Evolutionary conservation across 2,888 invertebrate species (phyloP).

Genomic region (Oasisia sp.): DNA sequence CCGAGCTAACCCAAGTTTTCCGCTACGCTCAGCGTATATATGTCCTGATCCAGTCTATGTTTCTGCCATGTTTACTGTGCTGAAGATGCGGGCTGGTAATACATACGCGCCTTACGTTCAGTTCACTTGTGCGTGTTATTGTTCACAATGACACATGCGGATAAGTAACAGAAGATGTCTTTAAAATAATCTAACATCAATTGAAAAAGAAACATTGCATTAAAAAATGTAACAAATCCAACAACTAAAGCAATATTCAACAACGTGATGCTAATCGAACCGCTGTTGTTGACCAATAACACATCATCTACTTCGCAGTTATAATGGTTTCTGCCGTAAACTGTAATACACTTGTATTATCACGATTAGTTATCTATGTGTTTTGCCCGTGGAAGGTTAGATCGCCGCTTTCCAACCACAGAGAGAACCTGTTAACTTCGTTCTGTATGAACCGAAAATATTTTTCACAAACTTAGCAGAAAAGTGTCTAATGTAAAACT

Average conservation of each 20-base stretch:
- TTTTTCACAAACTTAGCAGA: not conserved
- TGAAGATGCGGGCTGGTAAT: not conserved
- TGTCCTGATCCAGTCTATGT: not conserved
- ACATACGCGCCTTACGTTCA: not conserved
- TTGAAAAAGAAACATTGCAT: not conserved
- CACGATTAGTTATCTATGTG: not conserved
- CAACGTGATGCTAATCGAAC: not conserved
- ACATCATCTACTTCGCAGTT: not conserved
- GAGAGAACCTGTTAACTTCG: not conserved
- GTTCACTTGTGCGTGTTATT: not conserved
- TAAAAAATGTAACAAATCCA: not conserved
- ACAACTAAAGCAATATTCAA: not conserved
- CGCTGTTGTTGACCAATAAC: not conserved
- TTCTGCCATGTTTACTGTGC: no score
- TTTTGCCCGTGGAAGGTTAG: not conserved
- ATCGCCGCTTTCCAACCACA: not conserved
- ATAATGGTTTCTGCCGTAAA: not conserved
- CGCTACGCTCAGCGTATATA: not conserved
- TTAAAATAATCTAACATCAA: not conserved
- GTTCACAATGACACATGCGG: not conserved
- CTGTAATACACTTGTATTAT: not conserved
- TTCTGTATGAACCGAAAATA: not conserved
- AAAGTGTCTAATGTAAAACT: not conserved
- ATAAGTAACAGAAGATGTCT: not conserved
- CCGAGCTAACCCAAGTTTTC: not conserved